Percentiles rank a stretch among this genome's conserved stretches.
Conservation (phyloP, 1,140 invertebrate genomes). For the Coenobita brevimanus region DNA sequence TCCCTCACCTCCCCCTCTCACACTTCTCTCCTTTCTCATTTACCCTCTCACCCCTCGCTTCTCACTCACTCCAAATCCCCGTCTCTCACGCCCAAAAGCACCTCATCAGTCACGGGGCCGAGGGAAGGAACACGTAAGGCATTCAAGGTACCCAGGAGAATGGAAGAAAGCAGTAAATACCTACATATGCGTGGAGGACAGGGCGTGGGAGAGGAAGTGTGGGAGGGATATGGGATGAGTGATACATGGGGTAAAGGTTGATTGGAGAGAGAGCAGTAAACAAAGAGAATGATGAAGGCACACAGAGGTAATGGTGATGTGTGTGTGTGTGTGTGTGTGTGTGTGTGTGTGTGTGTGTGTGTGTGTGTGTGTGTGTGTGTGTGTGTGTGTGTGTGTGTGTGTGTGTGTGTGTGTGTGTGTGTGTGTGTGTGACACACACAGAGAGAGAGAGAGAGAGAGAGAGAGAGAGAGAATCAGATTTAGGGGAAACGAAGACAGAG, state of each 20-base stretch:
- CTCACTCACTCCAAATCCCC: not conserved
- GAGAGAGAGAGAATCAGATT: slow-evolving; percentile 29
- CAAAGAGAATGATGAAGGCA: no score
- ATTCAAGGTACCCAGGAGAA: no score
- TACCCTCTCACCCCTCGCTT: not conserved
- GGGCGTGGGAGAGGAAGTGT: no score
- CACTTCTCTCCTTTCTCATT: not conserved
- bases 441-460: slow-evolving; percentile 4
- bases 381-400: not conserved
- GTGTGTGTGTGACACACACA: not conserved
- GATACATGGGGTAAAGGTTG: no score
- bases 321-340: not conserved
- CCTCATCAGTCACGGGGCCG: no score
- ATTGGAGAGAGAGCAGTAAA: no score
- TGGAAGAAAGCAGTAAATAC: no score
- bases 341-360: not conserved
- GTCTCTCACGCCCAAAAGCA: no score
- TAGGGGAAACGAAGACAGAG: not conserved
- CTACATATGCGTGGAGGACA: no score
- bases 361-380: not conserved
- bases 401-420: not conserved
- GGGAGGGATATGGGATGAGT: no score
- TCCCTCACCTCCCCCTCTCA: not conserved
- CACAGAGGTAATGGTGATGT: no score
- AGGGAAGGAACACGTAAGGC: no score